Conservation (phyloP, 2,797 vertebrate genomes). For the Pampus argenteus region DNA sequence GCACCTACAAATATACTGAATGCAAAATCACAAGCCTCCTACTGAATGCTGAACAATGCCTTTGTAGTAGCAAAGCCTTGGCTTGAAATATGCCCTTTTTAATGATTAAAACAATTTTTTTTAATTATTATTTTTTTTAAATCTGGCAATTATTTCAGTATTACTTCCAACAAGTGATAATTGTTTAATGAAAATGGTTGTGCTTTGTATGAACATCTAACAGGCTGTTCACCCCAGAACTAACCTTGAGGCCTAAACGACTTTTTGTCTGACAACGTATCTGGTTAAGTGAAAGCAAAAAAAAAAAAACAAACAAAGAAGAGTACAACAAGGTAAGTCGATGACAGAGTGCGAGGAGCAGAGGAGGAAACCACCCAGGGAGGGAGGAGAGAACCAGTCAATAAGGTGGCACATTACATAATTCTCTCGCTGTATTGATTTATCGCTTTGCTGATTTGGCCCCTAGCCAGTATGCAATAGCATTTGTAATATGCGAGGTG, state of each 20-base stretch:
- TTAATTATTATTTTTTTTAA: not conserved
- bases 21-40: not conserved
- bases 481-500: constrained; percentile 71
- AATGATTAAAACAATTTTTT: not conserved
- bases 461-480: constrained; percentile 61
- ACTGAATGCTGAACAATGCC: not conserved
- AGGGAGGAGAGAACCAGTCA: constrained; percentile 39
- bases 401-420: constrained; percentile 72
- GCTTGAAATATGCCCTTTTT: not conserved
- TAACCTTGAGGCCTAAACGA: not conserved
- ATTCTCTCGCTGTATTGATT: constrained; percentile 78
- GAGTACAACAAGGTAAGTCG: constrained; percentile 32
- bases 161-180: not conserved
- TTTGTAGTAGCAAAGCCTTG: not conserved
- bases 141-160: not conserved
- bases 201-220: not conserved
- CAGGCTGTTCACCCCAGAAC: not conserved
- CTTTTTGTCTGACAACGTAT: constrained; percentile 8
- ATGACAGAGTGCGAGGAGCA: constrained; percentile 26
- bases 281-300: constrained; percentile 25
- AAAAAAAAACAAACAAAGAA: not conserved
- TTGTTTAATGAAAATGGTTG: constrained; percentile 8
- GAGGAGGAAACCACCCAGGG: constrained; percentile 37
- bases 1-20: not conserved
- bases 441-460: constrained; percentile 75